Conservation (phyloP, 2,888 invertebrate species). For the Laspeyria flexula region DNA sequence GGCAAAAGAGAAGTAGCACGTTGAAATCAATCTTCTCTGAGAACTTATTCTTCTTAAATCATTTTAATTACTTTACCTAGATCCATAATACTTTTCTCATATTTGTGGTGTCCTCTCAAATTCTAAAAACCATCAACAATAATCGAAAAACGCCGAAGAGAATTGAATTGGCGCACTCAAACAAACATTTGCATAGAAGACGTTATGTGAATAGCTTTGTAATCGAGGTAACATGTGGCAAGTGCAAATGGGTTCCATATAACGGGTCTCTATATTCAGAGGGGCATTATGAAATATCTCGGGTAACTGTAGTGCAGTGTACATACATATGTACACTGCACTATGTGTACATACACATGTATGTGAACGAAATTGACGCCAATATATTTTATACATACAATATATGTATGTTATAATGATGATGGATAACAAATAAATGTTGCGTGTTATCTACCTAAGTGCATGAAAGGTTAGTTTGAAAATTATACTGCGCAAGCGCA, state of each 20-base stretch:
- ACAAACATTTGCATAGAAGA: conserved; percentile 71
- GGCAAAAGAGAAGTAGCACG: no score
- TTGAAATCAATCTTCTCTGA: no score
- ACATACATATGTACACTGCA: no score
- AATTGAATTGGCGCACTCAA: conserved; percentile 66
- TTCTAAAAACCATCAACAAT: conserved; percentile 51
- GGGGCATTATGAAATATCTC: conserved; percentile 56
- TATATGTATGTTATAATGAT: conserved; percentile 20
- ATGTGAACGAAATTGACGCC: conserved; percentile 25
- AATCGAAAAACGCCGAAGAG: conserved; percentile 60
- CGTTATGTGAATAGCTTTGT: conserved; percentile 65
- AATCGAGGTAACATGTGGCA: conserved; percentile 71
- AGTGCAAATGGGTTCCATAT: conserved; percentile 73
- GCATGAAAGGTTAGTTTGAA: conserved; percentile 42
- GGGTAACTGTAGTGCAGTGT: conserved; percentile 51
- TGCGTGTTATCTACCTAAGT: conserved; percentile 26
- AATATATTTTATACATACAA: conserved; percentile 10
- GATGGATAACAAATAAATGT: conserved; percentile 34
- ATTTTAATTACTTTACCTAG: no score
- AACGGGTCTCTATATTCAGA: conserved; percentile 68
- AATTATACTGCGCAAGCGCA: conserved; percentile 38
- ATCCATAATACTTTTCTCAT: no score
- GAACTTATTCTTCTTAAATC: no score
- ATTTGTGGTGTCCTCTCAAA: no score
- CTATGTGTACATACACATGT: no score